Base-by-base conservation (phyloP, 2,888 invertebrate species). In the Drosophila putrida region DNA sequence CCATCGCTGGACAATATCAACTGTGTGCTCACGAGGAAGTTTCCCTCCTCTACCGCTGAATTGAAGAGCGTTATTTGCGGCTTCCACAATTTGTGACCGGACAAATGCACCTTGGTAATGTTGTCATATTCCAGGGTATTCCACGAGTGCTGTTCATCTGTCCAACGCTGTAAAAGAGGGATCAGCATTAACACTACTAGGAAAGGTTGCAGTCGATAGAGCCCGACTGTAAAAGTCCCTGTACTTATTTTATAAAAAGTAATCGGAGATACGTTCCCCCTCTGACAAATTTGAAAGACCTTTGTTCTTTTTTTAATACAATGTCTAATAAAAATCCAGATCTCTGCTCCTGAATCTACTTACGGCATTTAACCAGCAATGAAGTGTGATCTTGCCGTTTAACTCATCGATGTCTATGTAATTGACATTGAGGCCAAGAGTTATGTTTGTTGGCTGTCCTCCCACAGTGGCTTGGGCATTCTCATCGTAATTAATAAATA, bases 1-100 rank as follows among this genome's bases (percentile, higher is more conserved):
- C 86, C 89, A 27, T 85, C 63, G 38, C 44, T 90, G 2, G 55
- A 57, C 6, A 80, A 47, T 2, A 79, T 41, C 1, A 76, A 67
- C 44, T 77, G 80, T 0, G 84, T 87, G 36, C 86, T 80, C 31
- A 80, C 88, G 33, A 90, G 47, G 76, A 94, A 95, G 39, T 94
- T 93, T 9, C 94, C 93, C 43, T 93, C 94, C 38, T 94, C 94
- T 8, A 94, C 93, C 3, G 95, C 95, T 71, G 95, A 95, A 92
- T 96, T 96, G 79, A 95, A 95, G 11, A 96, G 93, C 71, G 94
- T 94, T 6, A 92, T 78, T 67, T 96, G 96, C 4, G 96, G 97
- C 91, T 94, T 94, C 96, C 97, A 97, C 78, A 97, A 93, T 89
- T 96, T 96, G 90, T 95, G 95, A 65, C 95, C 95, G 8, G 94